Percentiles rank a stretch among this genome's conserved stretches.
Conservation (phyloP, 2,113 vertebrate species). For the Nothobranchius kuhntae region DNA sequence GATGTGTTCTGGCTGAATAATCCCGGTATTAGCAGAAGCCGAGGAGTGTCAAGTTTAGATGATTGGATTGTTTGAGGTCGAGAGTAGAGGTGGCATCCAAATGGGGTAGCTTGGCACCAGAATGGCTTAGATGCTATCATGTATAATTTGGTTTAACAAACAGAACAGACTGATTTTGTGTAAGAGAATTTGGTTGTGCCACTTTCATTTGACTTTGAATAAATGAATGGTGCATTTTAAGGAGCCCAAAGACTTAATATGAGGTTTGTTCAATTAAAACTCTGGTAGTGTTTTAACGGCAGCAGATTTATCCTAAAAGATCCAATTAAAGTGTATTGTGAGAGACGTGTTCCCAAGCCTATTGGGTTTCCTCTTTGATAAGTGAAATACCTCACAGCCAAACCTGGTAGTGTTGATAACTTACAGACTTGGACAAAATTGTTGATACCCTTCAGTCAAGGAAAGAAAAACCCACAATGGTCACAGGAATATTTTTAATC, state of each 20-base stretch:
- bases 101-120: conserved; percentile 6
- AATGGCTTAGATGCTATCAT: neutral
- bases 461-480: no score
- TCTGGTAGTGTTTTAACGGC: conserved; percentile 41
- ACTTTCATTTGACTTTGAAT: conserved; percentile 1
- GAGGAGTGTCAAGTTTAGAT: conserved; percentile 55
- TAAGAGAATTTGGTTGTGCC: neutral
- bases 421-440: conserved; percentile 6
- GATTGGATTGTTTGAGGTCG: conserved; percentile 35
- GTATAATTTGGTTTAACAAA: neutral
- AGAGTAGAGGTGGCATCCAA: conserved; percentile 22
- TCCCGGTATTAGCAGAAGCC: conserved; percentile 63
- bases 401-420: conserved; percentile 54
- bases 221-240: conserved; percentile 50
- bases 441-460: no score
- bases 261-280: conserved; percentile 61
- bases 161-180: no score
- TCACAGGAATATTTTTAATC: no score
- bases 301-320: conserved; percentile 60
- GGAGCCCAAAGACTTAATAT: conserved; percentile 44
- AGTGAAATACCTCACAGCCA: conserved; percentile 57
- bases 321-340: conserved; percentile 67
- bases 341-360: conserved; percentile 35
- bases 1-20: conserved; percentile 61
- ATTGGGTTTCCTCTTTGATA: conserved; percentile 44